Conservation (phyloP, 2,797 vertebrate species). For the Emydoidea blandingii region DNA sequence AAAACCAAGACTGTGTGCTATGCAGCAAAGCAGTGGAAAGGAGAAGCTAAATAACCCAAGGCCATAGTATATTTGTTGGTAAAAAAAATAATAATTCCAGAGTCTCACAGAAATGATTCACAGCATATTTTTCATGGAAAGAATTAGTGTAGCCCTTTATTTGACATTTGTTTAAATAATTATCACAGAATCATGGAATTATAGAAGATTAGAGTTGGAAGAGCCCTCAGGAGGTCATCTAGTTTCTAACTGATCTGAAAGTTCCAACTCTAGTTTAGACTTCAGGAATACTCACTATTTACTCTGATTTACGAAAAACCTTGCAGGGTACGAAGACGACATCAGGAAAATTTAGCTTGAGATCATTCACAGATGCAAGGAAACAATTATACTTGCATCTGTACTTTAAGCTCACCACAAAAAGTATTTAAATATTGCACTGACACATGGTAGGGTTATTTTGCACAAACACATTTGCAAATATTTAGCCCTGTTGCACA, state of each 20-base stretch:
- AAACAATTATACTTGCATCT: not conserved
- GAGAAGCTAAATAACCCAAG: not conserved
- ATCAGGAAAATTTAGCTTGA: not conserved
- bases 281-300: not conserved
- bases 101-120: not conserved
- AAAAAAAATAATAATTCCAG: not conserved
- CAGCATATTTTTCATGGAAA: not conserved
- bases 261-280: not conserved
- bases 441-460: not conserved
- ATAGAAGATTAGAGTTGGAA: too few species aligned
- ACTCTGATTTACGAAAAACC: not conserved
- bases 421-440: not conserved
- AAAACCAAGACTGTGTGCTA: not conserved
- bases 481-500: not conserved
- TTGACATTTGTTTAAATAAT: not conserved
- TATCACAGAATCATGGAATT: too few species aligned
- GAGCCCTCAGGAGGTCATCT: too few species aligned
- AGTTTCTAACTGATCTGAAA: not conserved
- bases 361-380: not conserved
- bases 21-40: not conserved
- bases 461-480: not conserved
- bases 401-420: not conserved
- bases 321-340: not conserved
- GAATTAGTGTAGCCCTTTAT: not conserved
- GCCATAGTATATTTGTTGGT: not conserved